These are phyloP conservation scores for Ctenicera cuprea DNA, from an alignment of 2,888 invertebrate species.

Conservation along the genomic window DNA sequence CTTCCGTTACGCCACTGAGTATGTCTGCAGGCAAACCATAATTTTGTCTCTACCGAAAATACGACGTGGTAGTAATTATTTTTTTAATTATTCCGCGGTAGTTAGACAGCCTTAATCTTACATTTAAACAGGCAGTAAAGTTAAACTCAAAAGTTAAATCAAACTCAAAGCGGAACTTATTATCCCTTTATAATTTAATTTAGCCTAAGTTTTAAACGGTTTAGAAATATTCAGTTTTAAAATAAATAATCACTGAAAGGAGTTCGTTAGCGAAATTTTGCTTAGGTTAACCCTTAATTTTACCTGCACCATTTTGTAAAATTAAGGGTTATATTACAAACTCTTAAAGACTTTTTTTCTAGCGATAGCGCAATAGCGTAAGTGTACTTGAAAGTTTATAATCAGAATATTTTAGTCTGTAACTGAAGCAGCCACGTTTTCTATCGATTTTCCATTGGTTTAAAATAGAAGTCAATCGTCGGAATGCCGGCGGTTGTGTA, in stretches of 20 bases:
- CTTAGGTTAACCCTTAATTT: background rate
- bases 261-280: background rate
- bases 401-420: background rate
- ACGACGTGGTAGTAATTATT: background rate
- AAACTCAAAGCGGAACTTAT: conserved; percentile 1
- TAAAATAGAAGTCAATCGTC: conserved; percentile 21
- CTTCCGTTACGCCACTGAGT: too few relatives aligned
- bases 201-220: background rate
- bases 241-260: background rate
- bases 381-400: background rate
- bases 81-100: background rate
- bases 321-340: too few relatives aligned
- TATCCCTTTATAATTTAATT: conserved; percentile 4
- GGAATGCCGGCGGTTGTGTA: conserved; percentile 33
- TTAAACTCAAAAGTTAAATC: conserved; percentile 17
- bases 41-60: too few relatives aligned
- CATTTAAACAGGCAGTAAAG: background rate
- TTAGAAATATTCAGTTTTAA: background rate
- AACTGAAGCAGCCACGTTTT: conserved; percentile 5
- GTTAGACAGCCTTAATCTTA: background rate
- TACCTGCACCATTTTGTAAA: too few relatives aligned
- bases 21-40: too few relatives aligned
- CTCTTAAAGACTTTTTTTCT: too few relatives aligned
- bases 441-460: conserved; percentile 30
- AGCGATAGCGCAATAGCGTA: background rate